These are phyloP conservation scores for Lophius americanus DNA, from an alignment of 2,797 vertebrate genomes.

Conservation along the genomic window DNA sequence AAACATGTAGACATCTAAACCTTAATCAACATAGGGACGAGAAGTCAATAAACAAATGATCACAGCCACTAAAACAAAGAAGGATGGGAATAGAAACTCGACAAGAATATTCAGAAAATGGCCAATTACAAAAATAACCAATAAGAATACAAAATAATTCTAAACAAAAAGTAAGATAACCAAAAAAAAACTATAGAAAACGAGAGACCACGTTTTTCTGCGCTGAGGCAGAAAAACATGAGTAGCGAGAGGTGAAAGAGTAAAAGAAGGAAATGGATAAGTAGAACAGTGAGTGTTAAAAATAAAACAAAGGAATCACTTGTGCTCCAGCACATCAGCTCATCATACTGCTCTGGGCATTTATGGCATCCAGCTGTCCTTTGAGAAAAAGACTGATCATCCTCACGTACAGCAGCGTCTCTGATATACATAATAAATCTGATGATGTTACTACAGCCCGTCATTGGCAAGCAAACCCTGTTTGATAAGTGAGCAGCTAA, in stretches of 20 bases:
- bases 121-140: neutral
- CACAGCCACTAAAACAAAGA: constrained; percentile 12
- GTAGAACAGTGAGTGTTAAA: constrained; percentile 67
- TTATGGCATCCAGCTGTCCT: constrained; percentile 81
- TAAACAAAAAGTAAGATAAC: neutral
- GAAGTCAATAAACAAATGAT: constrained; percentile 11
- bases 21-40: neutral
- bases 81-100: constrained; percentile 14
- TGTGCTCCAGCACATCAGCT: constrained; percentile 73
- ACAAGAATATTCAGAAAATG: constrained; percentile 1
- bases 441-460: constrained; percentile 70
- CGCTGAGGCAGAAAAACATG: constrained; percentile 26
- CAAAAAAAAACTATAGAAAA: constrained; percentile 5
- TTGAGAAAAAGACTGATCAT: constrained; percentile 70
- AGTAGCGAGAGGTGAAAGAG: constrained; percentile 30
- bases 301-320: constrained; percentile 82
- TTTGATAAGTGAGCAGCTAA: constrained; percentile 67
- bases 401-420: constrained; percentile 60
- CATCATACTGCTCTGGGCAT: constrained; percentile 71
- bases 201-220: neutral
- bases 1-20: constrained; percentile 41
- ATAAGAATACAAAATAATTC: constrained; percentile 5
- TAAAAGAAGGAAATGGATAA: constrained; percentile 51
- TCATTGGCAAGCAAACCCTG: constrained; percentile 70
- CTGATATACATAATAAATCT: constrained; percentile 77